Base-by-base conservation (phyloP, 2,888 invertebrate genomes). In the Acleris holmiana region DNA sequence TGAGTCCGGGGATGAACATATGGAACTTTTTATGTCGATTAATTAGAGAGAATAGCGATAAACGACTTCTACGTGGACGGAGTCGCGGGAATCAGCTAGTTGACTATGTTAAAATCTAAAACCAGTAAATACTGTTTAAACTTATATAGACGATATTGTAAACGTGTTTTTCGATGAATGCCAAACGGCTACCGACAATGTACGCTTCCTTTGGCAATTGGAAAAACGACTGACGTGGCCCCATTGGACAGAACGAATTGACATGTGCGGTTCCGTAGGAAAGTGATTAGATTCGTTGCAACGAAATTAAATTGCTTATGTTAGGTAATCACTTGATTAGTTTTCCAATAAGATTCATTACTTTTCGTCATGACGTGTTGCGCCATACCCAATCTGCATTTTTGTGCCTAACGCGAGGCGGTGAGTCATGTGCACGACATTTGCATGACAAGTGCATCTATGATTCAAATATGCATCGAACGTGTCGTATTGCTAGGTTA, bases 381-480 rank as follows among this genome's bases (percentile, higher is more conserved):
- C 35, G 19, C 25, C 48, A 53, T 19, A 54, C 61, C 56, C 49
- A 53, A 54, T 60, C 40, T 54, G 44, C 56, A 65, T 65, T 54
- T 62, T 70, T 57, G 48, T 50, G 44, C 56, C 62, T 62, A 57
- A 62, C 66, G 64, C 66, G 46, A 44, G 61, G 51, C 29, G 57
- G 60, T 72, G 72, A 72, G 25, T 70, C 69, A 72, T 54, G 57
- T 21, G 21, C 46, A 29, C 56, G 47, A 35, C 54, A 68, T 71
- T 69, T 67, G 70, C 70, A 68, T 64, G 54, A 60, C 67, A 61
- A 66, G 67, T 68, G 60, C 57, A 68, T 58, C 54, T 59, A 54
- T 44, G 55, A 67, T 67, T 63, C 61, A 62, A 68, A 67, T 67
- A 67, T 57, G 67, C 44, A 55, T 50, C 59, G 66, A 61, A 62